phyloP scores from a whole-genome alignment of 2,113 vertebrate genomes.

The Atractosteus spatula region DNA sequence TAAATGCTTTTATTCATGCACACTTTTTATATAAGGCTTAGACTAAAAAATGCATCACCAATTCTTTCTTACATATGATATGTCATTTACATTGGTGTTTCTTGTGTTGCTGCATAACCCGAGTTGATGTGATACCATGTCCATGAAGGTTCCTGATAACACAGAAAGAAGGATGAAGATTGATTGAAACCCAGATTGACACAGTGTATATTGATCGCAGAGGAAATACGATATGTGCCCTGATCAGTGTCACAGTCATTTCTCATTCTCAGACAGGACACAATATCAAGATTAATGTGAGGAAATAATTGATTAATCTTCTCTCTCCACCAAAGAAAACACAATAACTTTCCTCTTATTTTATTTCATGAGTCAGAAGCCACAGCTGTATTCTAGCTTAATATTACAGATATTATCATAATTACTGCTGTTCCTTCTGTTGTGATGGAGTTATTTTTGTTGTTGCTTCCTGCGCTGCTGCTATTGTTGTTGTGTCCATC shows the following conservation, averaged over 20 bases:
- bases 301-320: not conserved
- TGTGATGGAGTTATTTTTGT: not conserved
- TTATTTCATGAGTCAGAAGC: too few relatives aligned
- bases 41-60: too few relatives aligned
- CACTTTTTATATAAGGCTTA: too few relatives aligned
- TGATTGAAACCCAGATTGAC: constrained; percentile 65
- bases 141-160: constrained; percentile 39
- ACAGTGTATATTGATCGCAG: constrained; percentile 69
- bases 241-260: constrained; percentile 61
- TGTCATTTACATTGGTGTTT: too few relatives aligned
- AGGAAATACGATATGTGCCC: constrained; percentile 60
- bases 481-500: not conserved
- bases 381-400: too few relatives aligned
- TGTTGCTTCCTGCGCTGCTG: not conserved
- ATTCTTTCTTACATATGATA: too few relatives aligned
- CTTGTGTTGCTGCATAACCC: constrained; percentile 17
- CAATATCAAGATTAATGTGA: not conserved
- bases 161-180: constrained; percentile 36
- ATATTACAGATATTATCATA: too few relatives aligned
- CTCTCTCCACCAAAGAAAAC: too few relatives aligned
- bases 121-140: constrained; percentile 50
- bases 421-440: too few relatives aligned
- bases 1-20: too few relatives aligned
- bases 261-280: constrained; percentile 39
- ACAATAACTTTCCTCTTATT: not conserved